Conservation (phyloP, 64 coral and sea anemone species). For the Porites australiensis region DNA sequence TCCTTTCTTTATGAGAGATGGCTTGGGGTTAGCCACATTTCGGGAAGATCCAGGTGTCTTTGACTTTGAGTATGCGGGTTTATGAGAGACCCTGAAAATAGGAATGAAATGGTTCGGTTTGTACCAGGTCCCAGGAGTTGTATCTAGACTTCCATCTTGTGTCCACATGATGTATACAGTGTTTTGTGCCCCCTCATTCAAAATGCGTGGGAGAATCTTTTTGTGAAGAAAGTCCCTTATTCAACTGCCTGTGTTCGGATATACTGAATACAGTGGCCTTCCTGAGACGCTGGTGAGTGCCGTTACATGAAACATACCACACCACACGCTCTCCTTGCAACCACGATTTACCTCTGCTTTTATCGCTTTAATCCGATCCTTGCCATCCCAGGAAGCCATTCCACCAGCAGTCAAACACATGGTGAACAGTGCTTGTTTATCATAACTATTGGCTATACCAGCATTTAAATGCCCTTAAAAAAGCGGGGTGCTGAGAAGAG, state of each 20-base stretch:
- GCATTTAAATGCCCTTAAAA: no score
- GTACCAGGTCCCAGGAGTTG: conserved; percentile 23
- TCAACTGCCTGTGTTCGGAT: neutral
- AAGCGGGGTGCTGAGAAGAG: conserved; percentile 24
- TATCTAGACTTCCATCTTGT: neutral
- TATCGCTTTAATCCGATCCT: neutral
- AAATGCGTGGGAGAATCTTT: conserved; percentile 27
- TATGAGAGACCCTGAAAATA: conserved; percentile 14
- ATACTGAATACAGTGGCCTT: conserved; percentile 35
- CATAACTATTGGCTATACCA: no score
- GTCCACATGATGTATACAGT: conserved; percentile 55
- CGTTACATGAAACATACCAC: conserved; percentile 22
- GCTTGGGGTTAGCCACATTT: no score
- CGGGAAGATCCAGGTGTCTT: no score
- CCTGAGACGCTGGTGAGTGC: conserved; percentile 20
- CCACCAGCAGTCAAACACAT: no score
- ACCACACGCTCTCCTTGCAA: conserved; percentile 24
- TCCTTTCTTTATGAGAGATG: no score
- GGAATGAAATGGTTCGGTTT: conserved; percentile 54
- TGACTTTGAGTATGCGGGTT: neutral
- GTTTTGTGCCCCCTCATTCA: neutral
- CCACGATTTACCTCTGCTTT: neutral
- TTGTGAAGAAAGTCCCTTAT: conserved; percentile 29
- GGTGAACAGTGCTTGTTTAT: no score
- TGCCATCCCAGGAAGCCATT: neutral